phyloP scores from a whole-genome alignment of 2,888 invertebrate genomes.

The Andrena bicolor region DNA sequence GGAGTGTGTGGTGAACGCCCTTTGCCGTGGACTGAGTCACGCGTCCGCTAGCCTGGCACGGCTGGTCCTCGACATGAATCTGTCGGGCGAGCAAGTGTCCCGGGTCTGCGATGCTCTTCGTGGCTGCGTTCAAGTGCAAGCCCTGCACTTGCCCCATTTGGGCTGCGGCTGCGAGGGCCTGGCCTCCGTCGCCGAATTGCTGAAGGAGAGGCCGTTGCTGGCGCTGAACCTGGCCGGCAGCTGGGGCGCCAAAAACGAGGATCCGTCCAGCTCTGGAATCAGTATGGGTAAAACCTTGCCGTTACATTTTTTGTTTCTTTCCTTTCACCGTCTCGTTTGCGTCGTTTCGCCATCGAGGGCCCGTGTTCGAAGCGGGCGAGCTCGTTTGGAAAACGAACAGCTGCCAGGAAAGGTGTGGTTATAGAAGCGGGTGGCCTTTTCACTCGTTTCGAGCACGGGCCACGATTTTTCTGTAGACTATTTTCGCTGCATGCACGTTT shows the following conservation, averaged over 20 bases:
- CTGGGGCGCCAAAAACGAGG: conserved; percentile 86
- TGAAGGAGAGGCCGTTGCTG: conserved; percentile 85
- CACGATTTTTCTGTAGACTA: too few relatives aligned
- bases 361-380: too few relatives aligned
- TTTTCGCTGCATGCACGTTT: too few relatives aligned
- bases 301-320: background rate
- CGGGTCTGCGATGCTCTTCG: conserved; percentile 86
- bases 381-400: background rate
- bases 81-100: conserved; percentile 86
- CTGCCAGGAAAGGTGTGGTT: background rate
- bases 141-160: conserved; percentile 86
- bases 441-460: too few relatives aligned
- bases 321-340: background rate
- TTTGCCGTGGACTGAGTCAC: conserved; percentile 84
- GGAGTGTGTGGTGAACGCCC: conserved; percentile 86
- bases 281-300: conserved; percentile 84
- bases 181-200: conserved; percentile 85
- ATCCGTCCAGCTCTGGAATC: conserved; percentile 86
- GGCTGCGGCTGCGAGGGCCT: conserved; percentile 86
- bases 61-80: conserved; percentile 86
- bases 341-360: background rate
- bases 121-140: conserved; percentile 85
- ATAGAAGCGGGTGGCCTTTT: too few relatives aligned
- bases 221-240: conserved; percentile 86
- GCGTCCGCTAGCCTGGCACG: conserved; percentile 84